phyloP scores from a whole-genome alignment of 2,113 vertebrate species.

The Eulemur rufifrons region DNA sequence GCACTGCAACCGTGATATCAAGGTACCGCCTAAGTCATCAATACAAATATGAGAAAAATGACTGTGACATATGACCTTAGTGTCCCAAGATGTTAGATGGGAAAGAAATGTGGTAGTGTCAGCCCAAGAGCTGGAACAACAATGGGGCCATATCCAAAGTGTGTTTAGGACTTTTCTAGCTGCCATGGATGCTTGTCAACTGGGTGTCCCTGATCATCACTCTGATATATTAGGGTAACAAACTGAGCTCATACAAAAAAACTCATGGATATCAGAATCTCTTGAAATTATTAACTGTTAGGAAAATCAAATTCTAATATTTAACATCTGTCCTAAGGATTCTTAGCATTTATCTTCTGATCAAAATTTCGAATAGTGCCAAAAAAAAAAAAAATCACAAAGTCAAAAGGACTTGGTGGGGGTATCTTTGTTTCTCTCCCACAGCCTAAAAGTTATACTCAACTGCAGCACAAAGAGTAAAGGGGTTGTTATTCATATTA shows the following conservation, averaged over 20 bases:
- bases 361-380: constrained; percentile 82
- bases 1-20: constrained; percentile 52
- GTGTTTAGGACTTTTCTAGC: constrained; percentile 63
- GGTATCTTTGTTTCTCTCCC: constrained; percentile 88
- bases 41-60: constrained; percentile 60
- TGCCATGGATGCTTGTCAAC: constrained; percentile 71
- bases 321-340: constrained; percentile 85
- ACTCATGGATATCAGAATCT: constrained; percentile 77
- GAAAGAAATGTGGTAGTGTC: constrained; percentile 50
- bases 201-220: constrained; percentile 57
- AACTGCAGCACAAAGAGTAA: constrained; percentile 92
- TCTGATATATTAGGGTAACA: constrained; percentile 74
- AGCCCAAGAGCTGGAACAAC: constrained; percentile 40
- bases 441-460: constrained; percentile 92
- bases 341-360: constrained; percentile 85
- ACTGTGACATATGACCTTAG: constrained; percentile 38
- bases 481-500: constrained; percentile 93
- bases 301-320: constrained; percentile 84
- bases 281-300: constrained; percentile 79
- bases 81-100: constrained; percentile 35
- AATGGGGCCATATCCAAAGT: constrained; percentile 19
- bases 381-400: constrained; percentile 78
- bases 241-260: constrained; percentile 71
- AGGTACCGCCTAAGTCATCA: constrained; percentile 68
- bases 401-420: constrained; percentile 86